Conservation (phyloP, 2,888 invertebrate genomes). For the Morpho deidamia region DNA sequence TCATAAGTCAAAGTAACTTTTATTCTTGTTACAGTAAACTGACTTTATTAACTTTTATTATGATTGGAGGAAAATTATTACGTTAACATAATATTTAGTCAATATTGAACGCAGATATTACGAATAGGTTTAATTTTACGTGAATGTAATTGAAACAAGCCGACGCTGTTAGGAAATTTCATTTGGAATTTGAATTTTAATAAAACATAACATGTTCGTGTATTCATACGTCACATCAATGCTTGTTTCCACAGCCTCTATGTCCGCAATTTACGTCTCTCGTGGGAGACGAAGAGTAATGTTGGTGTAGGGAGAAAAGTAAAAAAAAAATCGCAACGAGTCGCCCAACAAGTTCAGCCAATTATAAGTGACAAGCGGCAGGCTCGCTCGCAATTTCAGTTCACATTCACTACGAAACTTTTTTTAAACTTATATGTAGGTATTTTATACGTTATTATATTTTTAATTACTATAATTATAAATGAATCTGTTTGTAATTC, state of each 20-base stretch:
- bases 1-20: no score
- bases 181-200: conserved; percentile 64
- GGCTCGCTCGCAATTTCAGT: conserved; percentile 65
- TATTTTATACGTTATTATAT: conserved; percentile 1
- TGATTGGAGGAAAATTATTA: no score
- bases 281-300: conserved; percentile 76
- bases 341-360: conserved; percentile 75
- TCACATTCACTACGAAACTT: conserved; percentile 32
- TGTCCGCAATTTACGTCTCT: conserved; percentile 73
- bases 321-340: conserved; percentile 62
- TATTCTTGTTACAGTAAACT: no score
- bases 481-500: not conserved
- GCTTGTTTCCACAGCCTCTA: conserved; percentile 64
- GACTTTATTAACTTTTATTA: no score
- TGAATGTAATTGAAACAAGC: conserved; percentile 31
- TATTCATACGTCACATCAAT: conserved; percentile 72
- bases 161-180: conserved; percentile 35
- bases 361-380: conserved; percentile 76
- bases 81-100: no score
- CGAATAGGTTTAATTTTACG: conserved; percentile 13
- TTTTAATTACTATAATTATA: conserved; percentile 6
- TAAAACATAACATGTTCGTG: conserved; percentile 60
- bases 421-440: conserved; percentile 6
- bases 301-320: conserved; percentile 58
- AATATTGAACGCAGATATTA: no score